Evolutionary conservation across 1,140 invertebrate genomes (phyloP).

Genomic region (Drosophila novamexicana): DNA sequence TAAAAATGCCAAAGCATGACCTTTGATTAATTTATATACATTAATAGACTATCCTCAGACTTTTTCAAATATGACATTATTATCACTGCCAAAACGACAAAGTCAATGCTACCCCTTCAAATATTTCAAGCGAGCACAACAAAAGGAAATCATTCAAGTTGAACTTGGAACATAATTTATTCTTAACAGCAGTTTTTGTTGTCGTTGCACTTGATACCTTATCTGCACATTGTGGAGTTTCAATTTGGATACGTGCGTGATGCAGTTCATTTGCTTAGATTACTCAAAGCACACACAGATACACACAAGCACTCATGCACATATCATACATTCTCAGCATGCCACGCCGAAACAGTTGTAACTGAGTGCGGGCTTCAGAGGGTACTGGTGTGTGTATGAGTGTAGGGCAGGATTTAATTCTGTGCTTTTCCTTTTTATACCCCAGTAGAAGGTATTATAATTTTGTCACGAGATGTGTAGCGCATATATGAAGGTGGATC

Average conservation of each 20-base stretch:
- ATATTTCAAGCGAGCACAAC: neutral
- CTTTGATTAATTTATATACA: too few relatives aligned
- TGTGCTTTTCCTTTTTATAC: slow-evolving; percentile 32
- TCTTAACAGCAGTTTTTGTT: neutral
- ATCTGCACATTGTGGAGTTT: slow-evolving; percentile 36
- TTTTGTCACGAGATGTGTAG: too few relatives aligned
- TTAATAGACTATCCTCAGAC: too few relatives aligned
- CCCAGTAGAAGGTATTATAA: too few relatives aligned
- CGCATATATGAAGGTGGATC: too few relatives aligned
- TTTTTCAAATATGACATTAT: too few relatives aligned
- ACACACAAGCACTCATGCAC: neutral
- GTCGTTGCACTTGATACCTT: slow-evolving; percentile 2
- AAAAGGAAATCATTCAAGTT: slow-evolving; percentile 11
- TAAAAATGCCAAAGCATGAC: too few relatives aligned
- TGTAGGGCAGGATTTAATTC: slow-evolving; percentile 35
- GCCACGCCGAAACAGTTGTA: slow-evolving; percentile 35
- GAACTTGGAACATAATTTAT: slow-evolving; percentile 16
- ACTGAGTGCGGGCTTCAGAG: neutral
- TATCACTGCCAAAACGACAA: too few relatives aligned
- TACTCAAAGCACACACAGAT: slow-evolving; percentile 40
- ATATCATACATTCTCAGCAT: slow-evolving; percentile 58
- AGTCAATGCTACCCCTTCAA: neutral
- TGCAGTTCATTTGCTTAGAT: slow-evolving; percentile 44
- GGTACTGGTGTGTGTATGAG: neutral
- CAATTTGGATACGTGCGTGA: slow-evolving; percentile 56